Base-by-base conservation (phyloP, 2,113 vertebrate species). In the Lepidiolamprologus cunningtoni region DNA sequence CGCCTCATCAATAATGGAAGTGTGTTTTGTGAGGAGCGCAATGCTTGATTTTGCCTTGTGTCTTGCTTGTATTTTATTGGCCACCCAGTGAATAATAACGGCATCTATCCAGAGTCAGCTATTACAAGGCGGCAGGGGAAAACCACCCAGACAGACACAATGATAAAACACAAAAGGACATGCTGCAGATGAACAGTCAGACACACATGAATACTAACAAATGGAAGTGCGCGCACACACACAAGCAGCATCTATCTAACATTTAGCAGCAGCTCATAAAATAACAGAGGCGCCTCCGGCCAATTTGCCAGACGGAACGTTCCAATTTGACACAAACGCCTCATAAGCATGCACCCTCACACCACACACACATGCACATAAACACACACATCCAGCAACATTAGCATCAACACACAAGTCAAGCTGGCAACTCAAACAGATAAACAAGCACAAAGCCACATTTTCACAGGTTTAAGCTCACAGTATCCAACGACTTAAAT, bases 261-360 rank as follows among this genome's bases (percentile, higher is more conserved):
- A 71, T 93, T 94, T 89, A 91, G 86, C 90, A 54, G 88, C 53
- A 53, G 91, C 87, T 90, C 80, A 88, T 86, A 86, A 89, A 89
- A 87, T 54, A 91, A 86, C 80, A 89, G 52, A 33, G 54, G n/a
- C 40, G 81, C 85, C 90, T 78, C 40, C 1, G 63, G 88, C 82
- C 78, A 85, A 88, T 91, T 92, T 91, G 42, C 63, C 54, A 81
- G 40, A 83, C 17, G 31, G 76, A 91, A 88, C 82, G 81, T 87
- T 92, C 82, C 81, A 88, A 91, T 92, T 93, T 90, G 73, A 92
- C 89, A 93, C 87, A 91, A 93, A 89, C 92, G 58, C 58, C 84
- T 88, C 87, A 82, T 83, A 83, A 88, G 53, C 76, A 85, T 85
- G 86, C 35, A 83, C 68, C 78, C 83, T 52, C 87, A 90, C 52